These are phyloP conservation scores for Natrix natrix DNA, from an alignment of 2,797 vertebrate species.

Conservation along the genomic window DNA sequence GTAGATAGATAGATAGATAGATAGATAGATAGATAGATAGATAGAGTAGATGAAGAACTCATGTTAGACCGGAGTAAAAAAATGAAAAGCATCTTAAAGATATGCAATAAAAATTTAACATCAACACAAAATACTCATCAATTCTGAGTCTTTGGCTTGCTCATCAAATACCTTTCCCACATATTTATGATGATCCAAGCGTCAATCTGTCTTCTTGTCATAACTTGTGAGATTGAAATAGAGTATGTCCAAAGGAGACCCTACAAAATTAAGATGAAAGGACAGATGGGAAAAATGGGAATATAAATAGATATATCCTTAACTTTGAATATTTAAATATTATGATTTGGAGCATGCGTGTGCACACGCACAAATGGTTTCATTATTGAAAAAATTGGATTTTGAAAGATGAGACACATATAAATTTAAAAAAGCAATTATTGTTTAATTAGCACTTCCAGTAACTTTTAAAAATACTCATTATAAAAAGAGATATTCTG, in stretches of 20 bases:
- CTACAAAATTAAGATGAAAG: neutral
- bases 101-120: neutral
- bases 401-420: neutral
- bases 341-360: neutral
- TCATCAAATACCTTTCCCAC: neutral
- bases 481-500: neutral
- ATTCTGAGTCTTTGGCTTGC: neutral
- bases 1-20: too few species aligned
- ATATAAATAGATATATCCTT: neutral
- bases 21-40: too few species aligned
- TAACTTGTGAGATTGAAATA: neutral
- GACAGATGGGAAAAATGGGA: neutral
- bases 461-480: neutral
- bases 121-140: neutral
- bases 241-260: neutral
- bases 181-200: neutral
- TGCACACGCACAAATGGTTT: neutral
- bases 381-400: neutral
- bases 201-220: neutral
- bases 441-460: neutral
- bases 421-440: neutral
- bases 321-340: neutral
- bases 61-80: neutral
- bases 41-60: neutral
- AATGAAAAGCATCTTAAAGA: neutral